A percentile compares a stretch with the other conserved stretches of the same genome.
Evolutionary conservation across 2,113 vertebrate genomes (phyloP).

Genomic region (Cochlearius cochlearius): DNA sequence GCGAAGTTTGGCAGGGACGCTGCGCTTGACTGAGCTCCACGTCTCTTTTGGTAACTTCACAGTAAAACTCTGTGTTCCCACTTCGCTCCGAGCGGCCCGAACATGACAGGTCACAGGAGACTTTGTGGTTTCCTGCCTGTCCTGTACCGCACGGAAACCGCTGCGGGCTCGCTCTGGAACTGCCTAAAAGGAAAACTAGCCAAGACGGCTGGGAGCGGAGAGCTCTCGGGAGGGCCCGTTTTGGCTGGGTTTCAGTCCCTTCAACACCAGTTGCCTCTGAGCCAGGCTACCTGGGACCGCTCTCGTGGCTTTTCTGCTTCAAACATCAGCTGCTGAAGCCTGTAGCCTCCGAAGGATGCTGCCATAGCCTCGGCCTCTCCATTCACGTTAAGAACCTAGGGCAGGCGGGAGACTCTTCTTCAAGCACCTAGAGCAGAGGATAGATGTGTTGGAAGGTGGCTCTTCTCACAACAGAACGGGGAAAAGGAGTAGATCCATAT

Average conservation of each 20-base stretch:
- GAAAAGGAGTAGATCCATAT: slow-evolving; percentile 11
- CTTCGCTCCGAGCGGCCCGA: neutral
- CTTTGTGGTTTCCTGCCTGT: neutral
- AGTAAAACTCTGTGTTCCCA: neutral
- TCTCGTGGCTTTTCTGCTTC: neutral
- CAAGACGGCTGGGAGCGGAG: neutral
- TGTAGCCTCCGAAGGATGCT: neutral
- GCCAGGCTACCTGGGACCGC: neutral
- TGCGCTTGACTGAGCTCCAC: neutral
- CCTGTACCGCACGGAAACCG: neutral
- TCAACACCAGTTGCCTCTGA: neutral
- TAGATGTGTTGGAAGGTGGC: neutral
- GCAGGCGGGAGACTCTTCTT: neutral
- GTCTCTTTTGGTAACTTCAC: neutral
- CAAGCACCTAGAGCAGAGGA: neutral
- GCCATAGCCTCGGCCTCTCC: neutral
- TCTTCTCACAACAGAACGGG: neutral
- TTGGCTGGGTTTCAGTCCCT: neutral
- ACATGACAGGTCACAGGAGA: neutral
- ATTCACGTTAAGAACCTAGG: neutral
- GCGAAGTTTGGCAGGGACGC: neutral
- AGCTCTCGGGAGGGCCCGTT: neutral
- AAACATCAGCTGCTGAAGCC: neutral
- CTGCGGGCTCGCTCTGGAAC: neutral
- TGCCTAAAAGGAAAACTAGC: neutral